phyloP scores from a whole-genome alignment of 1,140 invertebrate genomes.

The Octopus sinensis region DNA sequence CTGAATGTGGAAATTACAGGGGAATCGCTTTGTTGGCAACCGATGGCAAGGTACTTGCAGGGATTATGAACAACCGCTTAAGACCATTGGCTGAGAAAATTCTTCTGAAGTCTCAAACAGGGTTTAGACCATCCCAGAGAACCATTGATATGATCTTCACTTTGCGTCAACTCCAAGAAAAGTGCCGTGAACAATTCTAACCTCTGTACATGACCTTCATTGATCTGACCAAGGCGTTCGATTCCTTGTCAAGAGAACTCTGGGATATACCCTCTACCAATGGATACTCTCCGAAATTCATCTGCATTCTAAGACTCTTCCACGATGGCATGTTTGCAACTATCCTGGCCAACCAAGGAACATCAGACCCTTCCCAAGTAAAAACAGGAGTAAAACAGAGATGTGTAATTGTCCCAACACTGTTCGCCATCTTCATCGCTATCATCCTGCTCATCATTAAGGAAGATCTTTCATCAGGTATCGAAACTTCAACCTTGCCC shows the following conservation, averaged over 20 bases:
- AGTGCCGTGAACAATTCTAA: background rate
- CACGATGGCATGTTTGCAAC: too few species aligned
- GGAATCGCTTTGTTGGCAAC: background rate
- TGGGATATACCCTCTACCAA: background rate
- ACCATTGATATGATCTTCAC: background rate
- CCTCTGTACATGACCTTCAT: constrained; percentile 5
- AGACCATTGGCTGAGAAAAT: background rate
- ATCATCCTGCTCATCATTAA: too few species aligned
- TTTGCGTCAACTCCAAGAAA: background rate
- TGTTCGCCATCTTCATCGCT: too few species aligned
- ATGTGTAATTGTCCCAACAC: too few species aligned
- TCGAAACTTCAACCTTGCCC: too few species aligned
- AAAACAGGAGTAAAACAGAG: too few species aligned
- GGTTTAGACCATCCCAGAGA: background rate
- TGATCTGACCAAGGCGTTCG: background rate
- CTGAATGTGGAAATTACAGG: background rate
- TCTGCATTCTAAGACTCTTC: too few species aligned
- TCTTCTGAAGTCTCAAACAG: background rate
- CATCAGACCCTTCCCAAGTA: too few species aligned
- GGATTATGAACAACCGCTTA: background rate
- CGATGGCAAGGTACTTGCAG: background rate
- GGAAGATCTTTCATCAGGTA: too few species aligned
- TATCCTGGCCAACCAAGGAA: too few species aligned
- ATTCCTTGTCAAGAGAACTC: background rate
- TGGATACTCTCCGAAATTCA: background rate